Percentiles rank a stretch among this genome's conserved stretches.
These are phyloP conservation scores for Apocrypta bakeri DNA, from an alignment of 1,140 invertebrate species.

Conservation along the genomic window DNA sequence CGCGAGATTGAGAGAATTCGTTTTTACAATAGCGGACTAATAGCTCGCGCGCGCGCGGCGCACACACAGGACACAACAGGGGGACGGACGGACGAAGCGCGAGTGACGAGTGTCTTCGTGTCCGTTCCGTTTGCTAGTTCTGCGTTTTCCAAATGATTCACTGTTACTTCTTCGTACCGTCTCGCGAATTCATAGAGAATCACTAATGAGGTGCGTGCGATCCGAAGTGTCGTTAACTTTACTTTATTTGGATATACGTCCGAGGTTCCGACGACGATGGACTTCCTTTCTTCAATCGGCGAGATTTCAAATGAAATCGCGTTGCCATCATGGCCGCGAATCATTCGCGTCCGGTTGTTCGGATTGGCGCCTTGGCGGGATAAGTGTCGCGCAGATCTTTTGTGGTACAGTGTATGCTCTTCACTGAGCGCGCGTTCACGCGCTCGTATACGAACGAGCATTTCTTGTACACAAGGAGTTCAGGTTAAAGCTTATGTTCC, in stretches of 20 bases:
- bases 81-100: no score
- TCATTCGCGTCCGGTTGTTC: neutral
- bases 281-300: constrained; percentile 7
- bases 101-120: no score
- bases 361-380: no score
- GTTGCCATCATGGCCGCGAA: constrained; percentile 17
- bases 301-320: constrained; percentile 34
- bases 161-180: neutral
- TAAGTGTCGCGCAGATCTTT: no score
- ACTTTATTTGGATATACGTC: neutral
- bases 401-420: no score
- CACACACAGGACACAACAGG: no score
- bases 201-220: neutral
- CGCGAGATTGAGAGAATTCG: neutral
- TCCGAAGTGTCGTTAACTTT: neutral
- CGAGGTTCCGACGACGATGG: neutral
- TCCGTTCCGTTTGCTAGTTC: neutral
- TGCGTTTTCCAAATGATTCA: neutral
- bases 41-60: neutral
- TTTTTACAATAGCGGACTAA: neutral
- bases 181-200: neutral
- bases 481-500: no score
- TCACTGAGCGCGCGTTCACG: no score
- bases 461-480: no score
- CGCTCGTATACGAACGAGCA: no score